phyloP scores from a whole-genome alignment of 1,140 invertebrate species.

The Meloidogyne chitwoodi region DNA sequence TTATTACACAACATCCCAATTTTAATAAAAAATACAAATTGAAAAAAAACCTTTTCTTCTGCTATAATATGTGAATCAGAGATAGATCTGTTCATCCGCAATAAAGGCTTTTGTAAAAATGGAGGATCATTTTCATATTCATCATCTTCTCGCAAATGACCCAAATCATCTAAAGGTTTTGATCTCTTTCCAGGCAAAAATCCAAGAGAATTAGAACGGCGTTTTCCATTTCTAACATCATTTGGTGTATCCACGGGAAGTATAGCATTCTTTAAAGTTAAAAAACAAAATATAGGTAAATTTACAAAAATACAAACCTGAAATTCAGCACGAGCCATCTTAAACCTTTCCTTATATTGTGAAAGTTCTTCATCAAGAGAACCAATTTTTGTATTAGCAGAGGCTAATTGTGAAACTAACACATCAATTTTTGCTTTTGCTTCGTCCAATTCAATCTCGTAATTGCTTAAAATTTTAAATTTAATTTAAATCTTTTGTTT shows the following conservation, averaged over 20 bases:
- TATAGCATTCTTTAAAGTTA: background rate
- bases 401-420: background rate
- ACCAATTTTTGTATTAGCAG: background rate
- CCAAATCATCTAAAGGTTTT: background rate
- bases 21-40: too few relatives aligned
- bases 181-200: background rate
- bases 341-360: constrained; percentile 3
- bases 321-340: background rate
- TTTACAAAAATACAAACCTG: constrained; percentile 11
- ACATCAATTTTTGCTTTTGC: background rate
- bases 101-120: background rate
- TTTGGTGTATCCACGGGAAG: background rate
- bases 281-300: background rate
- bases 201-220: background rate
- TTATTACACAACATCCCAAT: too few relatives aligned
- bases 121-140: background rate
- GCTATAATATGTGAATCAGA: background rate
- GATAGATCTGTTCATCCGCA: background rate
- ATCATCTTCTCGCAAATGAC: background rate
- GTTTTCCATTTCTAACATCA: background rate
- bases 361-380: constrained; percentile 1
- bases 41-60: background rate
- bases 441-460: background rate
- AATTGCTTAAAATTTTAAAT: constrained; percentile 7
- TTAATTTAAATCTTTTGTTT: too few relatives aligned